These are phyloP conservation scores for Tetragonula carbonaria DNA, from an alignment of 2,888 invertebrate species.

Conservation along the genomic window DNA sequence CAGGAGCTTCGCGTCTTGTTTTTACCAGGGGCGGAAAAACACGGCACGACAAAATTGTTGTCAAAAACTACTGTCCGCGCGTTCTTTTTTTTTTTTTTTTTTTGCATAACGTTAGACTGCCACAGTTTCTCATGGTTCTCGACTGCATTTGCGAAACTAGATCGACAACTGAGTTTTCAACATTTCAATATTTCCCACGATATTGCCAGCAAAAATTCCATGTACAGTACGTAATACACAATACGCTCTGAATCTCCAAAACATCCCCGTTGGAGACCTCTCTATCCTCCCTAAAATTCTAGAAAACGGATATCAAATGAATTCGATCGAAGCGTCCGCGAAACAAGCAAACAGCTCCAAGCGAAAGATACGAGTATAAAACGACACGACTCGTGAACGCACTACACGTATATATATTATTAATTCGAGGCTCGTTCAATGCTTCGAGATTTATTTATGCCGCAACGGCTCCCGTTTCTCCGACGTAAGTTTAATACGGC, in stretches of 20 bases:
- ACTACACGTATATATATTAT: no score
- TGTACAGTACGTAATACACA: no score
- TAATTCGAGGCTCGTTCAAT: neutral
- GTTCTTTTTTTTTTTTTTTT: no score
- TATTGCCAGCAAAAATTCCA: neutral
- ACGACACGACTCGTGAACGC: neutral
- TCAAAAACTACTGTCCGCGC: neutral
- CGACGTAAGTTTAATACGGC: constrained; percentile 24
- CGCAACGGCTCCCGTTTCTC: neutral
- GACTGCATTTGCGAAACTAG: neutral
- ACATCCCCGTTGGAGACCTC: neutral
- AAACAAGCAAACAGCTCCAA: neutral
- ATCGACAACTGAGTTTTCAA: neutral
- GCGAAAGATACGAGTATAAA: neutral
- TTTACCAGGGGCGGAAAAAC: neutral
- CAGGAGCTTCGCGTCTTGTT: neutral
- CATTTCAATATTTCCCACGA: neutral
- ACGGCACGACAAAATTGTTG: neutral
- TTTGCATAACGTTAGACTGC: neutral
- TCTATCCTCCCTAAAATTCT: neutral
- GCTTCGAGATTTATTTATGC: constrained; percentile 11
- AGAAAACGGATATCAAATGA: neutral
- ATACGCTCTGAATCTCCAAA: neutral
- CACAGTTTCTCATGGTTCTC: neutral
- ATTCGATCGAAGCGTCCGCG: neutral